Percentiles rank a stretch among this genome's conserved stretches.
Conservation (phyloP, 2,888 invertebrate species). For the Ochropacha duplaris region DNA sequence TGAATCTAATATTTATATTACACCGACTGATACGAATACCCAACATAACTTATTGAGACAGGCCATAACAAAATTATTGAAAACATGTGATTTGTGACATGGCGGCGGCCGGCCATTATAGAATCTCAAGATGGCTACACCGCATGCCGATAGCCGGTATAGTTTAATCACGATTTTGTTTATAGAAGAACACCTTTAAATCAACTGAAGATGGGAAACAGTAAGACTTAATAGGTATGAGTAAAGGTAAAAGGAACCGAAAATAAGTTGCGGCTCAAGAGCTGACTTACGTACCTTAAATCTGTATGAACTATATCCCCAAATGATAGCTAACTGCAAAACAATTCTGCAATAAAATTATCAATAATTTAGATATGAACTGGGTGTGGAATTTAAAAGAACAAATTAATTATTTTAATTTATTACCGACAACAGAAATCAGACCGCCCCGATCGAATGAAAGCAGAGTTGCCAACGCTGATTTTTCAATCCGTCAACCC, state of each 20-base stretch:
- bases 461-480: too few relatives aligned
- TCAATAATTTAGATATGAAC: background rate
- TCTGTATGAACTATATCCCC: background rate
- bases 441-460: background rate
- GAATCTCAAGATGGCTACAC: conserved; percentile 71
- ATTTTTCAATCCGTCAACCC: too few relatives aligned
- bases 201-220: background rate
- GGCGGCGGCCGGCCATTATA: conserved; percentile 66
- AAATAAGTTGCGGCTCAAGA: background rate
- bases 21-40: background rate
- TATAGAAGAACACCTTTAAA: background rate
- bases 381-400: background rate
- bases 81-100: conserved; percentile 68
- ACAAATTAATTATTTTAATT: background rate
- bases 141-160: conserved; percentile 51
- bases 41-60: conserved; percentile 8
- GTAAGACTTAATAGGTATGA: background rate
- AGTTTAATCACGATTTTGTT: background rate
- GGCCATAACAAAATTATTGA: background rate
- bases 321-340: background rate
- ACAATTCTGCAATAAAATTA: background rate
- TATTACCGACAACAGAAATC: background rate
- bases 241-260: background rate
- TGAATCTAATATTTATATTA: too few relatives aligned
- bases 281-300: background rate